Evolutionary conservation across 2,113 vertebrate genomes (phyloP).

Genomic region (Empidonax alnorum): DNA sequence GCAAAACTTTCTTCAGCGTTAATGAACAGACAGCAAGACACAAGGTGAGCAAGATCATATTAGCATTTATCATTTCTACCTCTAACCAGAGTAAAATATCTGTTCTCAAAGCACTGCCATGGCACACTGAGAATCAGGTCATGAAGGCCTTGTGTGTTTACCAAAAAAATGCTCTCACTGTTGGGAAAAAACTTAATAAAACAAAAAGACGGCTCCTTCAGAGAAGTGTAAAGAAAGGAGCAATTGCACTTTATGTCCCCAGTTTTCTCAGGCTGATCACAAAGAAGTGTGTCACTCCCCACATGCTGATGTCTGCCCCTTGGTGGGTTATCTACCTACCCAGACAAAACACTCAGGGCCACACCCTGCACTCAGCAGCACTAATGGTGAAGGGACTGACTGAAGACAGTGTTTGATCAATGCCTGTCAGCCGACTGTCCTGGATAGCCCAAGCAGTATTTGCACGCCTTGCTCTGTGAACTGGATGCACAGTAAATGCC

Average conservation of each 20-base stretch:
- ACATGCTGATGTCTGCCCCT: rapidly evolving
- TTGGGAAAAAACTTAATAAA: background rate
- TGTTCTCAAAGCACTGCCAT: background rate
- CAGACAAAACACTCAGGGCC: background rate
- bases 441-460: background rate
- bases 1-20: background rate
- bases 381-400: background rate
- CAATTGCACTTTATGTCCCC: background rate
- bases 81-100: background rate
- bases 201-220: background rate
- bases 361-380: background rate
- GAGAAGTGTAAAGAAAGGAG: background rate
- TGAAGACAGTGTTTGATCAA: background rate
- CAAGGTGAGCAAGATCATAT: background rate
- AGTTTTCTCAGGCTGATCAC: background rate
- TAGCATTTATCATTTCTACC: background rate
- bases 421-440: too few relatives aligned
- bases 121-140: background rate
- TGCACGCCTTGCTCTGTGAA: background rate
- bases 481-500: background rate
- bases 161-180: background rate
- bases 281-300: background rate
- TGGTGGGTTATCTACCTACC: background rate
- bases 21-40: background rate
- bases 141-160: background rate